Evolutionary conservation across 2,797 vertebrate species (phyloP).

Genomic region (Pseudotriccus pelzelni): DNA sequence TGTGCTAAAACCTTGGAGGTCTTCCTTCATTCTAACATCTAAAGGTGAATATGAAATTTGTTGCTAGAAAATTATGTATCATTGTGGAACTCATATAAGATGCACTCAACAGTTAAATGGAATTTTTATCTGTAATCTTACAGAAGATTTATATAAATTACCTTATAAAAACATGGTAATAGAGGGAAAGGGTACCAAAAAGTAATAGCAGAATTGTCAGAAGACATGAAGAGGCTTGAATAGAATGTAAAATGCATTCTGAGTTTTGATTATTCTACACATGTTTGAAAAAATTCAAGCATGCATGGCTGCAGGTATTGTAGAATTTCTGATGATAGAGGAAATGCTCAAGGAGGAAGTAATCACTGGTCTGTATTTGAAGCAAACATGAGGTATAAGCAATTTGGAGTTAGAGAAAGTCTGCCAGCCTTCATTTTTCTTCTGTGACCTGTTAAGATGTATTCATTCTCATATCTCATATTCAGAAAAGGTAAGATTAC

Average conservation of each 20-base stretch:
- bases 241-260: not conserved
- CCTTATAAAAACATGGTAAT: not conserved
- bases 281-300: not conserved
- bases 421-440: conserved; percentile 35
- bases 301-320: not conserved
- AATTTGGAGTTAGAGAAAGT: not conserved
- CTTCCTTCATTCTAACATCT: conserved; percentile 16
- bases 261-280: not conserved
- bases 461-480: not conserved
- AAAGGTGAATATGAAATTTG: conserved; percentile 39
- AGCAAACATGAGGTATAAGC: not conserved
- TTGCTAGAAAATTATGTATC: conserved; percentile 44
- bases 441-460: not conserved
- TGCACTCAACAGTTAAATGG: conserved; percentile 58
- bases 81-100: conserved; percentile 23
- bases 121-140: conserved; percentile 57
- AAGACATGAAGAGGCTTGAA: not conserved
- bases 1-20: conserved; percentile 18
- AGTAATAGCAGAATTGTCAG: conserved; percentile 19
- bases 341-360: not conserved
- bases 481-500: not conserved
- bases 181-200: not conserved
- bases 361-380: not conserved
- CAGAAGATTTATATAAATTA: conserved; percentile 28
- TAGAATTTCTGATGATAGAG: not conserved